These are phyloP conservation scores for Dasysyrphus tricinctus DNA, from an alignment of 2,888 invertebrate genomes.

Conservation along the genomic window DNA sequence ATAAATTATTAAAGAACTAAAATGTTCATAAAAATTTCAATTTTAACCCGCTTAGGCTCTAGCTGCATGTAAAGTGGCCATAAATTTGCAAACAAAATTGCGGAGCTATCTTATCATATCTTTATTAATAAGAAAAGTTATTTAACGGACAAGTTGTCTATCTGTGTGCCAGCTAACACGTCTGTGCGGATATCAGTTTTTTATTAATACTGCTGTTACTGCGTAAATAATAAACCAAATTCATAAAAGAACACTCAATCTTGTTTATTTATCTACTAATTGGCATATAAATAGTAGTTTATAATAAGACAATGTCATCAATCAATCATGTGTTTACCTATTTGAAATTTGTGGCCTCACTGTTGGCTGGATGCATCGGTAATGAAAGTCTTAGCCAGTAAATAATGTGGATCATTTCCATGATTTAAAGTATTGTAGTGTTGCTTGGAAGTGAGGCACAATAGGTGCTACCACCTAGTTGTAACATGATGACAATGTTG, in stretches of 20 bases:
- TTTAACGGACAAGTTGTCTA: too few relatives aligned
- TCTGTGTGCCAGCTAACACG: too few relatives aligned
- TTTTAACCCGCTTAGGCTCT: too few relatives aligned
- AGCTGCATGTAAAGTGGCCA: too few relatives aligned
- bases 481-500: constrained; percentile 61
- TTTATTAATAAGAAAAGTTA: too few relatives aligned
- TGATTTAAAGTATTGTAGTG: constrained; percentile 23
- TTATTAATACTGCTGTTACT: too few relatives aligned
- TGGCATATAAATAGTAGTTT: background rate
- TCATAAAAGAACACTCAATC: background rate
- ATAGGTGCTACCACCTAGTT: constrained; percentile 25
- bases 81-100: too few relatives aligned
- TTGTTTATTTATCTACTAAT: constrained; percentile 1
- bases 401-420: constrained; percentile 62
- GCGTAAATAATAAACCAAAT: background rate
- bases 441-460: constrained; percentile 27
- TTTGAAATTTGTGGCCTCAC: constrained; percentile 27
- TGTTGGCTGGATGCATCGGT: constrained; percentile 33
- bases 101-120: too few relatives aligned
- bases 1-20: too few relatives aligned
- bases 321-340: background rate
- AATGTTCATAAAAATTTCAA: too few relatives aligned
- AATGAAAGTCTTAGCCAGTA: constrained; percentile 58
- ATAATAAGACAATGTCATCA: background rate
- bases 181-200: too few relatives aligned